Conservation (phyloP, 2,888 invertebrate genomes). For the Agrilus biguttatus region DNA sequence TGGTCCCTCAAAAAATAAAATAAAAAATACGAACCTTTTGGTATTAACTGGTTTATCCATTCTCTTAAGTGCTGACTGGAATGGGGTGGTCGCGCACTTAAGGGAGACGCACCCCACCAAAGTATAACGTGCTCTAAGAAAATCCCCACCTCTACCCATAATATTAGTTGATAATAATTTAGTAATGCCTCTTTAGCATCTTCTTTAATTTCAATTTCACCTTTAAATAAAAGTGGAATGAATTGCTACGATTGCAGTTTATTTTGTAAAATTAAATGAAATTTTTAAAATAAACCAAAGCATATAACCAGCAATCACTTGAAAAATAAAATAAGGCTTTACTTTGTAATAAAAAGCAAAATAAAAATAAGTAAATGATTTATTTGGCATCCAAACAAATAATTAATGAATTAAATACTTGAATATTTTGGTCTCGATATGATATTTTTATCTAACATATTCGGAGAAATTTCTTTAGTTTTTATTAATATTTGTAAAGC, state of each 20-base stretch:
- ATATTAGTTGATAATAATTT: constrained; percentile 56
- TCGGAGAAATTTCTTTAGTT: constrained; percentile 42
- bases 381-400: no score
- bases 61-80: constrained; percentile 50
- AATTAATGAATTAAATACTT: constrained; percentile 12
- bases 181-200: constrained; percentile 47
- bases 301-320: no score
- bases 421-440: constrained; percentile 39
- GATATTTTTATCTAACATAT: constrained; percentile 45
- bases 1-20: no score
- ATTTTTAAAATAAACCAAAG: no score
- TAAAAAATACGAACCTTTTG: constrained; percentile 40
- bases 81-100: constrained; percentile 49
- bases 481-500: constrained; percentile 45
- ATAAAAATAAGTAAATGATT: background rate
- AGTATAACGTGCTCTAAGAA: constrained; percentile 67
- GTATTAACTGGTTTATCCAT: constrained; percentile 46
- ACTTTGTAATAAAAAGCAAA: background rate
- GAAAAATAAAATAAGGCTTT: no score
- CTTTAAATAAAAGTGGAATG: constrained; percentile 22
- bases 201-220: constrained; percentile 41
- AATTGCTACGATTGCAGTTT: no score
- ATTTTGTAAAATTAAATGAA: no score
- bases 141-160: constrained; percentile 72
- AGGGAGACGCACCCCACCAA: constrained; percentile 69